These are phyloP conservation scores for Chelonia mydas DNA, from an alignment of 2,797 vertebrate genomes.

Conservation along the genomic window DNA sequence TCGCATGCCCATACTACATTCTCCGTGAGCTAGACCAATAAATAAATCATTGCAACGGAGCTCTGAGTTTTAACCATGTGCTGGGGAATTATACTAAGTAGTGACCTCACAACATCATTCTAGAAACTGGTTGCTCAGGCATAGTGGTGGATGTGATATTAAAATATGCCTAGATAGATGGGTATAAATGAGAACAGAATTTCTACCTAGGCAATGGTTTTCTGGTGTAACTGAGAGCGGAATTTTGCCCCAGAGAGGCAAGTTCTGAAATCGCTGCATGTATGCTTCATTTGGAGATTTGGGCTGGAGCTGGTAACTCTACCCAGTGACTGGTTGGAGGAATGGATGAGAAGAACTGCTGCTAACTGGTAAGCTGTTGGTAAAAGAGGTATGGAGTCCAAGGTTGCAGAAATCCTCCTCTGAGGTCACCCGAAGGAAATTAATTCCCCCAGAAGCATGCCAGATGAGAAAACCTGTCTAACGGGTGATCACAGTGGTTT, in stretches of 20 bases:
- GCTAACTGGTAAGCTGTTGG: fast-evolving
- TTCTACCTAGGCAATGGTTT: neutral
- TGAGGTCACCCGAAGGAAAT: neutral
- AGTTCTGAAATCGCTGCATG: fast-evolving
- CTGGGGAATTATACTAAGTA: neutral
- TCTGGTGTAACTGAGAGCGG: neutral
- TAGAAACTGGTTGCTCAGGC: neutral
- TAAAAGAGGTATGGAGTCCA: neutral
- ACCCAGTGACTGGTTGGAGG: neutral
- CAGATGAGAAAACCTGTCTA: fast-evolving
- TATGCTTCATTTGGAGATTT: neutral
- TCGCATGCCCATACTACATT: neutral
- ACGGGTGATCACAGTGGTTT: neutral
- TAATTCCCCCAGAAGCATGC: neutral
- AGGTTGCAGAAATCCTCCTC: neutral
- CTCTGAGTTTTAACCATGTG: neutral
- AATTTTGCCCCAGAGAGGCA: neutral
- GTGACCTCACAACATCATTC: neutral
- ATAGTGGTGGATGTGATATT: neutral
- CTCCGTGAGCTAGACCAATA: neutral
- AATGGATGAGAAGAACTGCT: neutral
- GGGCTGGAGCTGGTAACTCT: neutral
- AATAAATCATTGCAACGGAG: neutral
- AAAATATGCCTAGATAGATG: neutral
- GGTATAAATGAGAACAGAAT: no score